These are phyloP conservation scores for Galemys pyrenaicus DNA, from an alignment of 2,113 vertebrate species.

Conservation along the genomic window DNA sequence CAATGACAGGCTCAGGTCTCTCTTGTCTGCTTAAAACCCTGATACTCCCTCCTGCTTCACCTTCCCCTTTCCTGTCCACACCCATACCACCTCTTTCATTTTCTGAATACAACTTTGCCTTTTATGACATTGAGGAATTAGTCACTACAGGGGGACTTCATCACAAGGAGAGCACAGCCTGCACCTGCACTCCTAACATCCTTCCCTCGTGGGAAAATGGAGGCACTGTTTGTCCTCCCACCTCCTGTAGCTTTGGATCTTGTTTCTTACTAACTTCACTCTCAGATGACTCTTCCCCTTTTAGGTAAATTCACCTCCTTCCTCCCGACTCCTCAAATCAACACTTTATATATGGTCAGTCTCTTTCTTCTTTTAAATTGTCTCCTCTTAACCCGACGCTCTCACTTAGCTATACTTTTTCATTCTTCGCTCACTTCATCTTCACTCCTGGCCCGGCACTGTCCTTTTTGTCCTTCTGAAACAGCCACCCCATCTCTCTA, in stretches of 20 bases:
- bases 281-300: not conserved
- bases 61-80: too few relatives aligned
- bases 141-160: not conserved
- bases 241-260: not conserved
- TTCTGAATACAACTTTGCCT: not conserved
- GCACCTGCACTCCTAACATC: not conserved
- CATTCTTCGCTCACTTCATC: not conserved
- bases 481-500: not conserved
- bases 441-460: not conserved
- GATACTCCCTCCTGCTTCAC: too few relatives aligned
- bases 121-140: not conserved
- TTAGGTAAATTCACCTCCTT: not conserved
- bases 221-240: not conserved
- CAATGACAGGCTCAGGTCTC: not conserved
- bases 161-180: not conserved
- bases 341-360: not conserved
- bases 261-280: not conserved
- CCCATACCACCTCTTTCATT: not conserved
- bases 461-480: not conserved
- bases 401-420: not conserved
- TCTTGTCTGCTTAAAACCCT: not conserved
- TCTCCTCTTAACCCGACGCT: not conserved
- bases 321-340: not conserved
- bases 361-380: not conserved
- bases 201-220: accelerated